Evolutionary conservation across 1,140 invertebrate species (phyloP).

Genomic region (Hydropsyche tenuis): DNA sequence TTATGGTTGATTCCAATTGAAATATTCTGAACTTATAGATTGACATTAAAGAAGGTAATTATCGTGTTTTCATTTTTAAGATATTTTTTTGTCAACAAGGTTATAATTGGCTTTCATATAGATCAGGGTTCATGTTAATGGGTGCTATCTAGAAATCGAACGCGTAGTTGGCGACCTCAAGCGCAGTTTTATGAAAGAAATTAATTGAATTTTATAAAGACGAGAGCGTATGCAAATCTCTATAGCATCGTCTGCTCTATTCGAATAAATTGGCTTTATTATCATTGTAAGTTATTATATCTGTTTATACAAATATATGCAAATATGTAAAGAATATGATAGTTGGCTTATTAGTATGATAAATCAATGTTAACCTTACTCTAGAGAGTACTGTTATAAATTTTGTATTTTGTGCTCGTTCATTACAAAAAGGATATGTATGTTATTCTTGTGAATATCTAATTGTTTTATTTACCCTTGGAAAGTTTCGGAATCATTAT

Average conservation of each 20-base stretch:
- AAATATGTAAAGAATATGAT: background rate
- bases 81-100: background rate
- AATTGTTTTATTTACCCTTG: too few species aligned
- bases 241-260: background rate
- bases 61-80: background rate
- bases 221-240: background rate
- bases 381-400: too few species aligned
- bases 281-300: background rate
- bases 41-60: too few species aligned
- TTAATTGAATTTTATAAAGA: background rate
- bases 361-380: too few species aligned
- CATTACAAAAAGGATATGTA: too few species aligned
- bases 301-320: background rate
- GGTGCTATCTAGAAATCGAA: background rate
- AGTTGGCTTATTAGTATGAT: background rate
- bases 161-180: background rate
- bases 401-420: too few species aligned
- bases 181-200: background rate
- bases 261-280: background rate
- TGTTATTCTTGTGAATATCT: too few species aligned
- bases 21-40: too few species aligned
- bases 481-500: too few species aligned
- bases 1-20: too few species aligned
- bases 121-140: slow-evolving; percentile 2
- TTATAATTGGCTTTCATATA: background rate